A percentile compares a stretch with the other conserved stretches of the same genome.
phyloP scores from a whole-genome alignment of 2,888 invertebrate species.

The Apamea anceps region DNA sequence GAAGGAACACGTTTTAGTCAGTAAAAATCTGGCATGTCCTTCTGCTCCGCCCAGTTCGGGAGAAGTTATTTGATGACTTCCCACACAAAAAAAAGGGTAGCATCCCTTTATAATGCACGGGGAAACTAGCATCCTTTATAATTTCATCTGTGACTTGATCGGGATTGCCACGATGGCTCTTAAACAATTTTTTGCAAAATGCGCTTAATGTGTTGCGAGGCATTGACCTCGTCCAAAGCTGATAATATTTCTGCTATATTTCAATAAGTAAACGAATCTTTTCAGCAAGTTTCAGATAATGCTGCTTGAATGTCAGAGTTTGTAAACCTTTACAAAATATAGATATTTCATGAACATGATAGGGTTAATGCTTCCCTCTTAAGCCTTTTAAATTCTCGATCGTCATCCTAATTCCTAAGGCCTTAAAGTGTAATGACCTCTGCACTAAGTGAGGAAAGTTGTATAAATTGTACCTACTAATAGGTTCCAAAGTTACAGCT shows the following conservation, averaged over 20 bases:
- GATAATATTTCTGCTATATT: background rate
- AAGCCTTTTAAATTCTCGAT: conserved; percentile 42
- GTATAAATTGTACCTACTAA: conserved; percentile 30
- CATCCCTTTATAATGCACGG: background rate
- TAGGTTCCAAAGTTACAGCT: conserved; percentile 40
- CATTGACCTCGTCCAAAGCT: background rate
- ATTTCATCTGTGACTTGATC: background rate
- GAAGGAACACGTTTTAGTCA: no score
- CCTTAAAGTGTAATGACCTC: conserved; percentile 43
- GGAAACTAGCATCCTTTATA: background rate
- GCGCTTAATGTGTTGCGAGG: background rate
- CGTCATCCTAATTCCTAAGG: conserved; percentile 15
- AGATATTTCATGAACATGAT: conserved; percentile 24
- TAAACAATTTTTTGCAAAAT: conserved; percentile 5
- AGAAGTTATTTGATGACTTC: no score
- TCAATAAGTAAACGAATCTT: background rate
- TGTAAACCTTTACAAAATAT: background rate
- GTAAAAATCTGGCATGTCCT: no score
- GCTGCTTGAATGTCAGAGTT: conserved; percentile 22
- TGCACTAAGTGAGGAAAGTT: conserved; percentile 13
- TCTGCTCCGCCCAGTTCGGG: no score
- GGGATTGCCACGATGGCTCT: background rate
- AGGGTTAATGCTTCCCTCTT: conserved; percentile 44
- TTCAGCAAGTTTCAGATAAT: conserved; percentile 17
- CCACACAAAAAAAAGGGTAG: no score